Base-by-base conservation (phyloP, 1,140 invertebrate genomes). In the Bombus difficillimus region DNA sequence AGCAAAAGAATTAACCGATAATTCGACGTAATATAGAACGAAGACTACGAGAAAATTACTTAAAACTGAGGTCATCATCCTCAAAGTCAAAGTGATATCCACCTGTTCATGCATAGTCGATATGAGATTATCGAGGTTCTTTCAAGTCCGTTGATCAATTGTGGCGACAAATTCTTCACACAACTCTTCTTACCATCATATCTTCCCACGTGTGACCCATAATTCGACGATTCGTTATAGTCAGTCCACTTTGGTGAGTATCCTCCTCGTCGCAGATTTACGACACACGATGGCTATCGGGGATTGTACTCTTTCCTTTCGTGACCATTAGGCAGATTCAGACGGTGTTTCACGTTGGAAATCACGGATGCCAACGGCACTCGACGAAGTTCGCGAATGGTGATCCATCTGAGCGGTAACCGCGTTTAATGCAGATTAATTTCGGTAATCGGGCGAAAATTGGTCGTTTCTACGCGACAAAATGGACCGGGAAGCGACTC, bases 351-450 rank as follows among this genome's bases (percentile, higher is more conserved):
- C 43, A n/a, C 25, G 22, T 25, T 22, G 41, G 10, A 47, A 69
- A 80, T 80, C 78, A 39, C 32, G 13, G 34, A 53, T 69, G 43
- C 64, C 62, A 80, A 69, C 64, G 64, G 2, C 64, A 80, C 77
- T 79, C 41, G 62, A 39, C 47, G 5, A 62, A 77, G 12, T 69
- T 68, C n/a, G 10, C 41, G 39, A 37, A 79, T 34, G 41, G 41
- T 47, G 41, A 37, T 79, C 47, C 64, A 22, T 78, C 59, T 64
- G 41, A 18, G 3, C 77, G 25, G n/a, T 47, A 41, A 41, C 62
- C 77, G 18, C 77, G 41, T 22, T 79, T 69, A 69, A 37, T 69
- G 78, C 64, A 69, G 64, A 79, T 79, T 79, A 79, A 79, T 68
- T 79, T 81, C 28, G 34, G 47, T 59, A 43, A 72, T 72, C 39